A percentile compares a stretch with the other conserved stretches of the same genome.
These are phyloP conservation scores for Himalopsyche tibetana DNA, from an alignment of 2,888 invertebrate genomes.

Conservation along the genomic window DNA sequence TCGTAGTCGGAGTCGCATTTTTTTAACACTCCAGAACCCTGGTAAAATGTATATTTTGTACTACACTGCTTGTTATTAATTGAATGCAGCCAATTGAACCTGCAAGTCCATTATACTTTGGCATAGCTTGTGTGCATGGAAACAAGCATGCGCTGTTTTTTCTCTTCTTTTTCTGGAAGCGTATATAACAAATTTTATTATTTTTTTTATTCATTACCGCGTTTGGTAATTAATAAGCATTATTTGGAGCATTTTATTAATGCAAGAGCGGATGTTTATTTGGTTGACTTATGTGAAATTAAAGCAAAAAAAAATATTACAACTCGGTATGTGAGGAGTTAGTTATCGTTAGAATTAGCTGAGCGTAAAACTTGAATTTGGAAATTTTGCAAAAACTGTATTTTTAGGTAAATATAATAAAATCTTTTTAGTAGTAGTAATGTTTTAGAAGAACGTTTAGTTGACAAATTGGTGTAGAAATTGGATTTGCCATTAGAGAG, in stretches of 20 bases:
- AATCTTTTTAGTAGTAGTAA: too few relatives aligned
- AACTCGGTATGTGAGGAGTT: too few relatives aligned
- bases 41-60: not conserved
- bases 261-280: constrained; percentile 33
- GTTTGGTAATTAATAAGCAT: not conserved
- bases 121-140: not conserved
- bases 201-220: constrained; percentile 4
- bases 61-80: not conserved
- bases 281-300: constrained; percentile 27
- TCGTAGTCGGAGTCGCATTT: too few relatives aligned
- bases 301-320: not conserved
- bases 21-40: too few relatives aligned
- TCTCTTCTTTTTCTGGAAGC: not conserved
- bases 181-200: not conserved
- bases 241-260: constrained; percentile 34
- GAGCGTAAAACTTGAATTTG: too few relatives aligned
- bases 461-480: too few relatives aligned
- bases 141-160: constrained; percentile 13
- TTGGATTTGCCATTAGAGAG: too few relatives aligned
- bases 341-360: too few relatives aligned
- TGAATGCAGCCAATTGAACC: not conserved
- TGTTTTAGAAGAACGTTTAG: too few relatives aligned
- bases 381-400: too few relatives aligned
- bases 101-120: not conserved
- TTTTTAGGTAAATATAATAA: too few relatives aligned